Base-by-base conservation (phyloP, 2,113 vertebrate species). In the Charina bottae region DNA sequence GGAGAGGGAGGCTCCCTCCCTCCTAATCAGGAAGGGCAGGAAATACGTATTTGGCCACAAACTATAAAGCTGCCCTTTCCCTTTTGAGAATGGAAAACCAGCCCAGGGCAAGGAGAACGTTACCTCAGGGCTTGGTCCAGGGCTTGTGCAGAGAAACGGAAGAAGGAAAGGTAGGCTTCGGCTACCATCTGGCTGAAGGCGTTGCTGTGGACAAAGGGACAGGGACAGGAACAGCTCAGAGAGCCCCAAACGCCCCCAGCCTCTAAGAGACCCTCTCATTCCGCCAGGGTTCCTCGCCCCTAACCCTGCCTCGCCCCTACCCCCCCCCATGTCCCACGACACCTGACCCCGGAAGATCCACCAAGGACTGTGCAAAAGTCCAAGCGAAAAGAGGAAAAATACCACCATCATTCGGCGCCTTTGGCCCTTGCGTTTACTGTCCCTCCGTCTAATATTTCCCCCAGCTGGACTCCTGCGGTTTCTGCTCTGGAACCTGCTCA, bases 121-220 rank as follows among this genome's bases (percentile, higher is more conserved):
- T 94, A 99, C 99, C 99, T 98, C 37, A 99, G 97, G 42, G 98
- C 98, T 0, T 97, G 96, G 94, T 99, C 98, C 95, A 99, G 96
- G 62, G 94, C 97, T 95, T 98, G 97, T 10, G 95, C 96, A 0
- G 94, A 96, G 91, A 99, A 99, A 92, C 98, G 97, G 94, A 99
- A 99, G 93, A 98, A 98, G 86, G 97, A 97, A 9, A 99, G 96
- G 94, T 99, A 99, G 87, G 98, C 98, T 89, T 98, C 97, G 13
- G 98, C 98, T 4, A 99, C 98, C 3, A 97, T 96, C 33, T 55
- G 97, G 93, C 99, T 99, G 96, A 98, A 98, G 85, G 97, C 97
- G 33, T 98, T 98, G 96, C 99, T 99, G 68, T 13, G 85, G 86
- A 92, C 64, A 91, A 92, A 60, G n/a, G 72, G 13, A 60, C 26